These are phyloP conservation scores for Ophthalmolycus amberensis DNA, from an alignment of 2,113 vertebrate species.

Conservation along the genomic window DNA sequence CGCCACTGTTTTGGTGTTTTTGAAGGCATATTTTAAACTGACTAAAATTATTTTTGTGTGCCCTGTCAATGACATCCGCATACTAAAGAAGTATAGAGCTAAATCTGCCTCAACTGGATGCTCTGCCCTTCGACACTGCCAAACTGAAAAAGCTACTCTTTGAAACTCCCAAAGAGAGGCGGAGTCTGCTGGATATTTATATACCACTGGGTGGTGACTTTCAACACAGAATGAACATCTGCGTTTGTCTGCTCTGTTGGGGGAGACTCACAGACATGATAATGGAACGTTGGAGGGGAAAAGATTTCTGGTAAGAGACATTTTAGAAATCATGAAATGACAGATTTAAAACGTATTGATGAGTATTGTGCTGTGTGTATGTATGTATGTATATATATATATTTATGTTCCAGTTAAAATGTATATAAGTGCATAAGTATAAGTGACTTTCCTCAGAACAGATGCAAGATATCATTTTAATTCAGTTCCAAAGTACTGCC, in stretches of 20 bases:
- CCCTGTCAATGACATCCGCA: neutral
- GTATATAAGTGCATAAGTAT: neutral
- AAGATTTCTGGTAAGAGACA: conserved; percentile 55
- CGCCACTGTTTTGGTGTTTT: neutral
- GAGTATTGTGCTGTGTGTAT: neutral
- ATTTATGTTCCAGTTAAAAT: neutral
- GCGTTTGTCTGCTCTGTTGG: neutral
- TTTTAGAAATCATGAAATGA: neutral
- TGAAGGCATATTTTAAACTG: neutral
- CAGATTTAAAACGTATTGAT: neutral
- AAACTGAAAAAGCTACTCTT: neutral
- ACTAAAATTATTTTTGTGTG: too few relatives aligned
- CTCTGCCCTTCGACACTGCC: neutral
- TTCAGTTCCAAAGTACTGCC: neutral
- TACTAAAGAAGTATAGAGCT: neutral
- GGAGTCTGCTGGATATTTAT: conserved; percentile 62
- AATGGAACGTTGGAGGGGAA: neutral
- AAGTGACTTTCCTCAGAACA: neutral
- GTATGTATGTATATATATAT: too few relatives aligned
- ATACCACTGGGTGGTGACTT: neutral
- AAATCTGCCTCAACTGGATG: neutral
- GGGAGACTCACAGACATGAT: neutral
- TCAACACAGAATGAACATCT: neutral
- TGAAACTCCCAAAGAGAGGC: conserved; percentile 49
- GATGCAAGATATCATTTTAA: neutral